Evolutionary conservation across 1,140 invertebrate species (phyloP), one percentile per base, ranked within the genome.

Genomic region (Listronotus oregonensis): DNA sequence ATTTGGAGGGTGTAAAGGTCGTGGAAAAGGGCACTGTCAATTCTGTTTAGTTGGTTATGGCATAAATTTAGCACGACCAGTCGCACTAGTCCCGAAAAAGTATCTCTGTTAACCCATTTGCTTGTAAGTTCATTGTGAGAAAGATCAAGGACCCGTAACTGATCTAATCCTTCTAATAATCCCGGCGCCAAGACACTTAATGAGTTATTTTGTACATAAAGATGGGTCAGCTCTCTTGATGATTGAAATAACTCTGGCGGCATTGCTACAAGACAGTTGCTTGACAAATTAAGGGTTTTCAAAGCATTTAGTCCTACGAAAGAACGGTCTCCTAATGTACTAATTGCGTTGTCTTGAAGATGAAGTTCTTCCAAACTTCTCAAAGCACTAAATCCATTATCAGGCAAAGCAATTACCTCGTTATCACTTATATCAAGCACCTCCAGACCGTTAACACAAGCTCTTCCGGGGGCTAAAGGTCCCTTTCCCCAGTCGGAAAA

Each of bases 201-300:
- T 1, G 90, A 89, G 77, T 95, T 94, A 73, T 94, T 94, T 71
- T 88, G 88, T 10, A 94, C 79, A 71, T 92, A 84, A 43, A 95
- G 82, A 73, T 90, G 86, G 40, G 85, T 82, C 6, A 94, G 74
- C 39, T 89, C 85, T 52, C 83, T 83, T 5, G 86, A 86, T 40
- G 85, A 85, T 64, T 85, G 83, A 77, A 93, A 91, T 51, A 92
- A 74, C 75, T 89, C 89, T 1, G 89, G 88, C 6, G 90, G 89
- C 57, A 93, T 79, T 14, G 87, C 86, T 65, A 87, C 86, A 56
- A 94, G 79, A 75, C 83, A 86, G 74, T 93, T 94, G 77, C 86
- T 89, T 15, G 90, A 91, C 74, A 92, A 78, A 80, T 93, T 92
- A 9, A 94, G 78, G 49, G 87, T 83, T 71, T 86, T 84, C 43